Evolutionary conservation across 2,888 invertebrate genomes (phyloP).

Genomic region (Pyralis farinalis): DNA sequence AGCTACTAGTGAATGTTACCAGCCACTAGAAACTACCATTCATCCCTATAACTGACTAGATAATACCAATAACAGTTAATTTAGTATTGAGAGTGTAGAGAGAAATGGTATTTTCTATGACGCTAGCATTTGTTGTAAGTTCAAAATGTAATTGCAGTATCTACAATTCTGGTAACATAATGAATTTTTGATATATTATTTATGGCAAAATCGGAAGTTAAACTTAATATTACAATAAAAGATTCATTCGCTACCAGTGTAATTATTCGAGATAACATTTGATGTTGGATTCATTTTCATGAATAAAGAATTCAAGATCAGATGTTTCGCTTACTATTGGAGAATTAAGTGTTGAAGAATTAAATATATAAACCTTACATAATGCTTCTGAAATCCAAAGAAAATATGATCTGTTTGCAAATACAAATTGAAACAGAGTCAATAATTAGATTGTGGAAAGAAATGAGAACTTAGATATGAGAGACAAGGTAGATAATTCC

Average conservation of each 20-base stretch:
- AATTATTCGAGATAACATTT: slow-evolving; percentile 34
- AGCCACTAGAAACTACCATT: slow-evolving; percentile 42
- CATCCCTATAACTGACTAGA: slow-evolving; percentile 17
- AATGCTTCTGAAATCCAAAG: slow-evolving; percentile 64
- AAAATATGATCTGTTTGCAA: slow-evolving; percentile 62
- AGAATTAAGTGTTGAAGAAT: slow-evolving; percentile 38
- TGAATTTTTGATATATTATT: slow-evolving; percentile 18
- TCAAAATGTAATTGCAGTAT: slow-evolving; percentile 49
- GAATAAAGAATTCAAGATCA: slow-evolving; percentile 24
- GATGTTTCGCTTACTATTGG: slow-evolving; percentile 32
- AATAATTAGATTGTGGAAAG: slow-evolving; percentile 48
- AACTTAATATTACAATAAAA: not conserved
- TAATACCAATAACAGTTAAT: not conserved
- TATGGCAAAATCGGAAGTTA: no score
- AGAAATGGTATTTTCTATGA: slow-evolving; percentile 36
- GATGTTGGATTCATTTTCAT: slow-evolving; percentile 14
- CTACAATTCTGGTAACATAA: slow-evolving; percentile 48
- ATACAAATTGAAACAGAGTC: slow-evolving; percentile 62
- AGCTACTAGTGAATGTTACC: slow-evolving; percentile 67
- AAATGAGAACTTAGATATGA: slow-evolving; percentile 25
- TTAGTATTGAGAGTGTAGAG: not conserved
- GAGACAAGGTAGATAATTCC: slow-evolving; percentile 23
- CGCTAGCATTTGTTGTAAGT: slow-evolving; percentile 39
- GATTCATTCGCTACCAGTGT: slow-evolving; percentile 33
- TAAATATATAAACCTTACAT: slow-evolving; percentile 56